Base-by-base conservation (phyloP, 30 jellyfish, hydroid and myxozoan genomes). In the Mastigias papua region DNA sequence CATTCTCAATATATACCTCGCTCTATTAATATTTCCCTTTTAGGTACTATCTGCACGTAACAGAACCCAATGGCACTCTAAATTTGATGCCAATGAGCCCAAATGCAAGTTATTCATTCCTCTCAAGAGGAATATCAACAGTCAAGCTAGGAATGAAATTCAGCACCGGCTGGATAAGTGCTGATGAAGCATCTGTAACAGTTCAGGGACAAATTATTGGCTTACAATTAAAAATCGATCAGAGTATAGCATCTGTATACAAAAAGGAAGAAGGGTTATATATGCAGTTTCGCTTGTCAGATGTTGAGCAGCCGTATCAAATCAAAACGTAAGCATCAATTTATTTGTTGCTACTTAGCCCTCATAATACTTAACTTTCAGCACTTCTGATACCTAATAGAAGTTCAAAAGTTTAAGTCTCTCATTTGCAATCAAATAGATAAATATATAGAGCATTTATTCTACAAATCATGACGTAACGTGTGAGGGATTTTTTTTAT, bases 11-110 rank as follows among this genome's bases (percentile, higher is more conserved):
- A n/a, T n/a, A n/a, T n/a, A 37, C 6, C 11, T 11, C 11, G 11
- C 54, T 37, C 54, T 3, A 37, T 3, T 3, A 37, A 11, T 3
- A 37, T 11, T 3, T 3, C 54, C 6, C 54, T 37, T 37, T 37
- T 51, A 81, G 91, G 73, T 67, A 65, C 73, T 81, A 81, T 48
- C 34, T 64, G 60, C 67, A 81, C 29, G 46, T 67, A 20, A 27
- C 25, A 5, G 91, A 81, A 42, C 91, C 91, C 51, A 61, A 81
- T 81, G 91, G 91, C 6, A 67, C 57, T 16, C 57, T 4, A 31
- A 42, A 48, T 19, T 35, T 81, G 48, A 35, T 66, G 23, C 31
- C 73, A 0, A 69, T 69, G 50, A 67, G 30, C 62, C 62, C 76
- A 2, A 27, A 48, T 15, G 10, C 48, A 34, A 69, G 46, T 48